Evolutionary conservation across 2,797 vertebrate genomes (phyloP).

Genomic region (Scyliorhinus canicula): DNA sequence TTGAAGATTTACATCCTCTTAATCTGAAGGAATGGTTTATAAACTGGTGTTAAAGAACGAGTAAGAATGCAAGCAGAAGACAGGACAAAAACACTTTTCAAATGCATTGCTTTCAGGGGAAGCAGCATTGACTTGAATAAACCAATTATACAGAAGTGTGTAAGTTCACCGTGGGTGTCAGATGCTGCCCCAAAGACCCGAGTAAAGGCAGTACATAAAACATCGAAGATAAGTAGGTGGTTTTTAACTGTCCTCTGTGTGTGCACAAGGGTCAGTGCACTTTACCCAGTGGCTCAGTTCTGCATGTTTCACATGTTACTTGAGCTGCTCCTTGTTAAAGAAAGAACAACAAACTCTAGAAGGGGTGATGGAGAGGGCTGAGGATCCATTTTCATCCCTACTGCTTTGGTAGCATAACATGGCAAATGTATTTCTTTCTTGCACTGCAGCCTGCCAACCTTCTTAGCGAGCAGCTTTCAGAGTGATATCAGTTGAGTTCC

Average conservation of each 20-base stretch:
- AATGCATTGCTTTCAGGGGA: neutral
- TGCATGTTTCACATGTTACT: conserved; percentile 37
- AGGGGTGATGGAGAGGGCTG: conserved; percentile 33
- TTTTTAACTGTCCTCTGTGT: conserved; percentile 37
- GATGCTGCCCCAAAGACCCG: conserved; percentile 26
- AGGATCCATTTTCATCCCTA: conserved; percentile 20
- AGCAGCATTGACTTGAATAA: neutral
- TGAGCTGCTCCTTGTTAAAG: conserved; percentile 36
- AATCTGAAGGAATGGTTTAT: neutral
- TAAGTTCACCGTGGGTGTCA: conserved; percentile 16
- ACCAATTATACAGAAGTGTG: conserved; percentile 22
- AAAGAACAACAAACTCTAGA: conserved; percentile 34
- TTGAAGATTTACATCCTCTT: neutral
- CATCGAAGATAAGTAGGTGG: conserved; percentile 33
- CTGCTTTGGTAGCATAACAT: neutral
- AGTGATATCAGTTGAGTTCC: neutral
- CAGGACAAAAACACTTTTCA: neutral
- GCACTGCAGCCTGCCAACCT: neutral
- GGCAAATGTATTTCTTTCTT: neutral
- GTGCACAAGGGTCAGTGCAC: conserved; percentile 32
- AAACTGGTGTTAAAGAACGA: neutral
- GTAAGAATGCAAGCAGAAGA: neutral
- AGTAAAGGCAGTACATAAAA: conserved; percentile 27
- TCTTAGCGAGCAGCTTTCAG: neutral
- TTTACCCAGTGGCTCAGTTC: conserved; percentile 36